phyloP scores from a whole-genome alignment of 64 coral and sea anemone genomes.

The Dendrophyllia cribrosa region DNA sequence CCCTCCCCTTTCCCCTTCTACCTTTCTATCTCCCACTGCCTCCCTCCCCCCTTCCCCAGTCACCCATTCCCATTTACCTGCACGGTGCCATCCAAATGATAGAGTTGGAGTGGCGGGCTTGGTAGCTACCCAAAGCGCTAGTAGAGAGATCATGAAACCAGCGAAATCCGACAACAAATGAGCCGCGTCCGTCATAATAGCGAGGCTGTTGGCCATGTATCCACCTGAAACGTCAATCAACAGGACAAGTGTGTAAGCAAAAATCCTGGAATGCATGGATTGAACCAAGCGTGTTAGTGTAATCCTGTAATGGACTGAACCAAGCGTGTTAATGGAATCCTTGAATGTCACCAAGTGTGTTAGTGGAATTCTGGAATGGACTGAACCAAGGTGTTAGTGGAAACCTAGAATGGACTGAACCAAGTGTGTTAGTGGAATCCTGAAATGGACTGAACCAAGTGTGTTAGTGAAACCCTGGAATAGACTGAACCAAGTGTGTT shows the following conservation, averaged over 20 bases:
- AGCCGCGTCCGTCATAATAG: constrained; percentile 96
- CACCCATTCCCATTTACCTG: constrained; percentile 49
- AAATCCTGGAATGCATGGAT: background rate
- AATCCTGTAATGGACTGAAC: too few relatives aligned
- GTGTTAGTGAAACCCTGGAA: too few relatives aligned
- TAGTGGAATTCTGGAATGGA: too few relatives aligned
- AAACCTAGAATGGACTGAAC: too few relatives aligned
- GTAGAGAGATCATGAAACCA: constrained; percentile 90
- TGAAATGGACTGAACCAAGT: too few relatives aligned
- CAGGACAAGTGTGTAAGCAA: background rate
- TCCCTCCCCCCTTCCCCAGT: background rate
- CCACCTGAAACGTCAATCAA: constrained; percentile 54
- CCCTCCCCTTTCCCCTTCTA: too few relatives aligned
- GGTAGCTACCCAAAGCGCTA: constrained; percentile 91
- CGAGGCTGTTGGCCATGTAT: constrained; percentile 91
- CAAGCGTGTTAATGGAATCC: too few relatives aligned
- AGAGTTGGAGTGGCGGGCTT: constrained; percentile 89
- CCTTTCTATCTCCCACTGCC: background rate
- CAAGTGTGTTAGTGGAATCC: too few relatives aligned
- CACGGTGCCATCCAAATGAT: constrained; percentile 95
- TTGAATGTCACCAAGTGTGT: too few relatives aligned
- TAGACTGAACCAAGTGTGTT: too few relatives aligned
- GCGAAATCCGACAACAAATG: constrained; percentile 96
- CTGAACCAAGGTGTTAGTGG: too few relatives aligned
- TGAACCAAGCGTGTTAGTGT: background rate